A percentile compares a stretch with the other conserved stretches of the same genome.
phyloP scores from a whole-genome alignment of 2,113 vertebrate genomes.

The Platysteira castanea region DNA sequence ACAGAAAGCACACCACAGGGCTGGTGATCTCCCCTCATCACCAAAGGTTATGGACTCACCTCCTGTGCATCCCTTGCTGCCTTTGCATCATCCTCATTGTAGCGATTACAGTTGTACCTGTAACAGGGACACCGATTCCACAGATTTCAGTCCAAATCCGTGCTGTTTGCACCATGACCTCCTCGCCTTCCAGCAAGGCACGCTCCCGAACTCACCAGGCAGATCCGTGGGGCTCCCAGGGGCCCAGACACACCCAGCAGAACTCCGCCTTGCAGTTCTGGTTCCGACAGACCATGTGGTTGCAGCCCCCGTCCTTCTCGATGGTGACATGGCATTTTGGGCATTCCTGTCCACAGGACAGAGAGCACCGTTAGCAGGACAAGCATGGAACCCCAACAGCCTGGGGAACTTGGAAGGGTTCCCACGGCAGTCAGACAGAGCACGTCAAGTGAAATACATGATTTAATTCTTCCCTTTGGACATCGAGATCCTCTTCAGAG shows the following conservation, averaged over 20 bases:
- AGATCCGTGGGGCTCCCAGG: constrained; percentile 98
- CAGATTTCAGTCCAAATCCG: background rate
- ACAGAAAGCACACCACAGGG: background rate
- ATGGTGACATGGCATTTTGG: constrained; percentile 99
- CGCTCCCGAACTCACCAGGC: constrained; percentile 84
- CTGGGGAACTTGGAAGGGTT: background rate
- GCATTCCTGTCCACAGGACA: constrained; percentile 84
- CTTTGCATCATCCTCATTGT: constrained; percentile 99
- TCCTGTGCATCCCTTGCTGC: constrained; percentile 98
- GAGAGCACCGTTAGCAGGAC: background rate
- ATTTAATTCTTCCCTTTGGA: background rate
- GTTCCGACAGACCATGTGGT: constrained; percentile 99
- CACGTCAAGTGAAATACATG: background rate
- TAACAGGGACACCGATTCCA: constrained; percentile 31
- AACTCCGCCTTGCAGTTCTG: constrained; percentile 99
- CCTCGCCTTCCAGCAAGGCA: background rate
- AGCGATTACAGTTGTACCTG: constrained; percentile 99
- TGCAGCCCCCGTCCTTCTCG: constrained; percentile 98
- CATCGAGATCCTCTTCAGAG: background rate
- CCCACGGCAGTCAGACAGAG: background rate
- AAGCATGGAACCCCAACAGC: background rate
- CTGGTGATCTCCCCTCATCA: background rate
- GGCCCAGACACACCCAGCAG: constrained; percentile 99
- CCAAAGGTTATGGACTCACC: constrained; percentile 74
- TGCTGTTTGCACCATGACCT: background rate